Evolutionary conservation across 2,888 invertebrate species (phyloP).

Genomic region (Hypercompe scribonia): DNA sequence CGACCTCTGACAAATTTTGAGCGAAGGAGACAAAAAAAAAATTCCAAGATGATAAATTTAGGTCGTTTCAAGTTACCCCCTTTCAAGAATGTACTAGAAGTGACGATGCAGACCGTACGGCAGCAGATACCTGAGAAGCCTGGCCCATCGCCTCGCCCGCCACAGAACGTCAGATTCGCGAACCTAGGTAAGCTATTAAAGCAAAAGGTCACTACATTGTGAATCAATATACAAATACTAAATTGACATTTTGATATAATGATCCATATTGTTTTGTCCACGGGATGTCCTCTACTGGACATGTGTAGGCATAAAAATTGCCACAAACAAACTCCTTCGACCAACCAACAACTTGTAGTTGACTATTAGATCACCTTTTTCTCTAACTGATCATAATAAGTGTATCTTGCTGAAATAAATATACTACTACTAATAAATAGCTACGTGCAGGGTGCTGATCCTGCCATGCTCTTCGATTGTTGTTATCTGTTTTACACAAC

Average conservation of each 20-base stretch:
- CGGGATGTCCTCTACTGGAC: neutral
- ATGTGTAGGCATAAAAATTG: neutral
- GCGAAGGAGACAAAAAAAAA: slow-evolving; percentile 5
- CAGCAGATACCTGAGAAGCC: slow-evolving; percentile 91
- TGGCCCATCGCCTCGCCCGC: slow-evolving; percentile 80
- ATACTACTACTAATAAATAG: neutral
- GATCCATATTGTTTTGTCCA: neutral
- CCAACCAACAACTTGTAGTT: no score
- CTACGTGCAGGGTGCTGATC: neutral
- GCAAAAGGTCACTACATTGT: slow-evolving; percentile 36
- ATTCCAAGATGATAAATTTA: slow-evolving; percentile 71
- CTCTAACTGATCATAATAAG: neutral
- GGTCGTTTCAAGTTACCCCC: slow-evolving; percentile 90
- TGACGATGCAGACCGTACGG: slow-evolving; percentile 93
- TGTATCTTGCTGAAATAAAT: neutral
- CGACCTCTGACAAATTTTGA: slow-evolving; percentile 9
- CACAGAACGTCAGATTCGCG: slow-evolving; percentile 85
- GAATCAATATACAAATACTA: slow-evolving; percentile 32
- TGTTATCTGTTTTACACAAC: no score
- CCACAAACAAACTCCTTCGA: neutral
- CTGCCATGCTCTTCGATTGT: neutral
- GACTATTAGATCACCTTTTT: neutral
- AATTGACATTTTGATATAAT: neutral
- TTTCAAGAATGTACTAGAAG: slow-evolving; percentile 91
- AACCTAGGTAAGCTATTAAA: slow-evolving; percentile 74